Conservation (phyloP, 1,140 invertebrate genomes). For the Onthophagus taurus region DNA sequence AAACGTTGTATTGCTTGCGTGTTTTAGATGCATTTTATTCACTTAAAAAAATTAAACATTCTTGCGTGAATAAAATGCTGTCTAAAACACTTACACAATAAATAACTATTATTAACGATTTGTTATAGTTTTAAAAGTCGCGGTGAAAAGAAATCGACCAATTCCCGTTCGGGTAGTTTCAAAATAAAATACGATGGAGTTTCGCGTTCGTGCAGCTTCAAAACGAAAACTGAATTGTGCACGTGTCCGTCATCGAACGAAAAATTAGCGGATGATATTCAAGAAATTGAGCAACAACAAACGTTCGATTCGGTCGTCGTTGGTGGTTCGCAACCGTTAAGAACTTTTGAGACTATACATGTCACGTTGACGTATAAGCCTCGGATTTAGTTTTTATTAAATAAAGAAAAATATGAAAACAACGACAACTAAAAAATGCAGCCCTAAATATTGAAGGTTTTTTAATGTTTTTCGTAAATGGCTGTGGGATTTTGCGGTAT, state of each 20-base stretch:
- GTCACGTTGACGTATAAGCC: conserved; percentile 57
- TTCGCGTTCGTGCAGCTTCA: conserved; percentile 35
- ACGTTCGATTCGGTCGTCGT: too few species aligned
- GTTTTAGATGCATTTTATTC: too few species aligned
- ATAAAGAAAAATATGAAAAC: too few species aligned
- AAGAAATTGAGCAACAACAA: too few species aligned
- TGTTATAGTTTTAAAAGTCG: conserved; percentile 37
- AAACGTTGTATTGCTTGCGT: too few species aligned
- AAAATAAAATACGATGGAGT: conserved; percentile 41
- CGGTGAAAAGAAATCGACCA: conserved; percentile 35
- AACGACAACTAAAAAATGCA: too few species aligned
- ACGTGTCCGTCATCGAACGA: conserved; percentile 24
- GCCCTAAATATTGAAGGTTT: too few species aligned
- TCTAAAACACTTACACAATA: too few species aligned
- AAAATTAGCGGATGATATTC: conserved; percentile 22
- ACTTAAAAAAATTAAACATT: too few species aligned
- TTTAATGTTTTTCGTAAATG: too few species aligned
- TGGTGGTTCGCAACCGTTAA: conserved; percentile 42
- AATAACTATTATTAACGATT: conserved; percentile 1
- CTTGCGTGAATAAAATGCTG: too few species aligned
- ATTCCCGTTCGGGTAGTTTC: conserved; percentile 38
- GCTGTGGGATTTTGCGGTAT: too few species aligned
- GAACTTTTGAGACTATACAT: conserved; percentile 53
- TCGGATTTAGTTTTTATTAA: conserved; percentile 52
- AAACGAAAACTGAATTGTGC: conserved; percentile 31